Evolutionary conservation across 2,888 invertebrate species (phyloP), one percentile per base, ranked within the genome.

Genomic region (Drosophila cracens): DNA sequence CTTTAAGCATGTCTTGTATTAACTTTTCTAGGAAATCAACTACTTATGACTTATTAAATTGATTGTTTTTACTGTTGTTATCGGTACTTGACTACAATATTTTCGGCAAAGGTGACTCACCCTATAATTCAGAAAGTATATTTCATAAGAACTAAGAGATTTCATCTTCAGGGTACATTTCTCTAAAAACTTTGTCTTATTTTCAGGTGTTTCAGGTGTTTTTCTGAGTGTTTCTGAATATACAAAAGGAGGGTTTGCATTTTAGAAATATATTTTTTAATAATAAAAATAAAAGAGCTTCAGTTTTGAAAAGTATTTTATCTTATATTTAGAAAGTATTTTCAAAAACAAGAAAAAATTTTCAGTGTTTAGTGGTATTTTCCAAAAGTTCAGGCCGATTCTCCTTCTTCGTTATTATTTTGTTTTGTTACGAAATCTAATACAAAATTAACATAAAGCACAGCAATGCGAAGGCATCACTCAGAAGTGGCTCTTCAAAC

Each of bases 401-500:
- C 11, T n/a, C 5, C 1, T 5, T 5, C 40, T 16, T 25, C 16
- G 25, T 54, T 61, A 40, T 49, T 18, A 57, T 63, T 62, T 31
- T 62, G 29, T 33, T 38, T 29, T 62, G 31, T 53, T 70, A 75
- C 29, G 56, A 84, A 43, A 74, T 62, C 68, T 66, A 64, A 70
- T 78, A 86, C 59, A 66, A 57, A 69, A 53, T 63, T 48, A 68
- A 70, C 36, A 60, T 53, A 43, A n/a, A 33, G 54, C 56, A 6
- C 29, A 33, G 21, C 8, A 16, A 40, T 13, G 31, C 18, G 18
- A 46, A 25, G 25, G 46, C 16, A 25, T 16, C 46, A n/a, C 46
- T 76, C 73, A 81, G 31, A 76, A 43, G 16, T 79, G 36, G 59
- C 51, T 74, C 48, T 60, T 79, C 53, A 87, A 53, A 18, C 67